A percentile compares a stretch with the other conserved stretches of the same genome.
These are phyloP conservation scores for Calonectris borealis DNA, from an alignment of 2,113 vertebrate genomes.

Conservation along the genomic window DNA sequence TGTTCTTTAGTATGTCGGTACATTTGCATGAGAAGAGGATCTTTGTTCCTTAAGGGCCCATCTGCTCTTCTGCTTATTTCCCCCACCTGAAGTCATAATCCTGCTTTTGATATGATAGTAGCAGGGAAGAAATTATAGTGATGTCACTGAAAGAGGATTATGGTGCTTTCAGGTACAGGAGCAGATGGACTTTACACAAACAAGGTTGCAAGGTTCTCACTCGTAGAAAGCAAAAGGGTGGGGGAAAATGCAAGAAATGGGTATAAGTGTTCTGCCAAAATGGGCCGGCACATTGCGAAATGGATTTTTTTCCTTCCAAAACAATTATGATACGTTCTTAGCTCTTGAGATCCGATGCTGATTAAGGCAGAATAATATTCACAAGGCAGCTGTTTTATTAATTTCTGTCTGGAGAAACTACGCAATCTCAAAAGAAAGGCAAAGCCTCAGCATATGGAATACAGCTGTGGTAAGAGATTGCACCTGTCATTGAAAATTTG, in stretches of 20 bases:
- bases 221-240: not conserved
- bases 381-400: not conserved
- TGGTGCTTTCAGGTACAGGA: constrained; percentile 12
- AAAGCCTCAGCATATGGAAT: too few relatives aligned
- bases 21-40: constrained; percentile 65
- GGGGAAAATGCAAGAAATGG: not conserved
- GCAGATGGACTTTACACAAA: constrained; percentile 56
- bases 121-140: not conserved
- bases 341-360: not conserved
- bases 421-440: not conserved
- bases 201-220: not conserved
- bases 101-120: not conserved
- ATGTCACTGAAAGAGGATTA: constrained; percentile 19
- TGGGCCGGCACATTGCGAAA: not conserved
- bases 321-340: not conserved
- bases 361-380: not conserved
- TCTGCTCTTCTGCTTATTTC: constrained; percentile 53
- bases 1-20: not conserved
- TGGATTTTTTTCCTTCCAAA: not conserved
- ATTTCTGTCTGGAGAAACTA: not conserved
- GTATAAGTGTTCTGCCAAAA: not conserved
- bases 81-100: constrained; percentile 67
- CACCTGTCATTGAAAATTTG: not conserved
- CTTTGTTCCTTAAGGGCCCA: constrained; percentile 54
- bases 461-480: too few relatives aligned